Evolutionary conservation across 2,888 invertebrate genomes (phyloP), one percentile per base, ranked within the genome.

Genomic region (Chaitophorus viminalis): DNA sequence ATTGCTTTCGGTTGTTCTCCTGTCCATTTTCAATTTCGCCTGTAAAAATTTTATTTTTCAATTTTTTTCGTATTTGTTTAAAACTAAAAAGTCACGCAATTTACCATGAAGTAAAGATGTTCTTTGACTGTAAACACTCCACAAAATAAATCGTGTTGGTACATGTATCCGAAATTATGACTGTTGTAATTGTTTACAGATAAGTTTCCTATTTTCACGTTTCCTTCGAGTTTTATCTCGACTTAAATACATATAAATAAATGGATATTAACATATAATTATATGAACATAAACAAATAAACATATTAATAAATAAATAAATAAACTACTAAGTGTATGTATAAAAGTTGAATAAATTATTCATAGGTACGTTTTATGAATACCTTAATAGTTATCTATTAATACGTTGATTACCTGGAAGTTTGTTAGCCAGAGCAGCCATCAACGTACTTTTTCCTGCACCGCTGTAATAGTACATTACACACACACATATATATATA

Each of bases 361-460:
- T 70, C 11, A 31, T 31, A 39, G n/a, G n/a, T 39, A 46, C 11
- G 17, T 31, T 11, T 70, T 70, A 31, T 6, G 9, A 75, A 8
- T 75, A 18, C 11, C 25, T 39, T 72, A n/a, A 72, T 72, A 72
- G 29, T 46, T 46, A 72, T n/a, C n/a, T 8, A 54, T 68, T 68
- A 25, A n/a, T 33, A 72, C 17, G 33, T 72, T 52, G 6, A 25
- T 60, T 75, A 96, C 96, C 94, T 91, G 95, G 93, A 90, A 93
- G 94, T 91, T 97, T 93, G 91, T 95, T 94, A 25, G 96, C 97
- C 89, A 98, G 92, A 33, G 96, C 95, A 84, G 95, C 94, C 95
- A 98, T 95, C 81, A 98, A 92, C 0, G 97, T 97, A 89, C 96
- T 97, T 92, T 98, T 98, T 0, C 98, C 98, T 25, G 97, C 95